Base-by-base conservation (phyloP, 2,888 invertebrate species). In the Clitarchus hookeri region DNA sequence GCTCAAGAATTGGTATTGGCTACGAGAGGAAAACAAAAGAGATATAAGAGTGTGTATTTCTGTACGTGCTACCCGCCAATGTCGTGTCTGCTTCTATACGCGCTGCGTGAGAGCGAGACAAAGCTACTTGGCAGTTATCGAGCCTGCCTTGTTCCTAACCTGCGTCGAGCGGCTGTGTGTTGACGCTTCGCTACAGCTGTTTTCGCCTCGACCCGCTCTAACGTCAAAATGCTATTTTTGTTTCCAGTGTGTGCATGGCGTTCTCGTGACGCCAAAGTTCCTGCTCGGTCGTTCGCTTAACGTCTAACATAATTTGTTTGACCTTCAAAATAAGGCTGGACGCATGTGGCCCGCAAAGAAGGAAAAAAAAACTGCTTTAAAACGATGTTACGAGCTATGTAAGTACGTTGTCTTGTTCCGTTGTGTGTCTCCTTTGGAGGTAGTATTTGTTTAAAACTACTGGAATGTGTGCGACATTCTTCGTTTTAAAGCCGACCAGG, bases 101-200 rank as follows among this genome's bases (percentile, higher is more conserved):
- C 53, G 53, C 53, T 53, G 53, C 53, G 65, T 12, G 65, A 11
- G 65, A 65, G 65, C 0, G 65, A 65, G 65, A 65, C 0, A 23
- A 65, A n/a, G 65, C 65, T 19, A 4, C 8, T n/a, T n/a, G 65
- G 65, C 65, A n/a, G 65, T 65, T 65, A 65, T 65, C 65, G 65
- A 65, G 65, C 65, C 65, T 65, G 65, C 65, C 13, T 65, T n/a
- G 65, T 65, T 19, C 65, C 65, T 65, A 65, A 65, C 65, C 65
- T 65, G 65, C 65, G 65, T 65, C 65, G 65, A 65, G 65, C 65
- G 65, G 19, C 65, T n/a, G 65, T 65, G 65, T 65, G 65, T 65
- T 65, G 65, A 65, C 65, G 65, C 65, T n/a, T 19, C 65, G 65
- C 65, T n/a, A 65, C 65, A 65, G 65, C 65, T 65, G 65, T 65